phyloP scores from a whole-genome alignment of 2,888 invertebrate species.

The Epinotia brunnichana region DNA sequence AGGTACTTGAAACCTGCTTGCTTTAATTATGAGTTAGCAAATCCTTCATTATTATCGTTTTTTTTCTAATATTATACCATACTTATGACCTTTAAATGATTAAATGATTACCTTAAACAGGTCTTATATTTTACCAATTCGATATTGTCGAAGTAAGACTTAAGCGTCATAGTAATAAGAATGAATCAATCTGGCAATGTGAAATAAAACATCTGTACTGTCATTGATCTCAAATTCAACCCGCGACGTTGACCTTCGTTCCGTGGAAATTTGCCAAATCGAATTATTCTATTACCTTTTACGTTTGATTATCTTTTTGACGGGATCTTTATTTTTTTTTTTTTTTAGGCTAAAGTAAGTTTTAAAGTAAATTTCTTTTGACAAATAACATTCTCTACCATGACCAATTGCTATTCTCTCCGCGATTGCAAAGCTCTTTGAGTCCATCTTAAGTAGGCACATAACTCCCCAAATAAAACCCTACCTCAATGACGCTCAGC shows the following conservation, averaged over 20 bases:
- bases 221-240: constrained; percentile 52
- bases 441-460: too few species aligned
- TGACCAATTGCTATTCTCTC: too few species aligned
- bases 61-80: too few species aligned
- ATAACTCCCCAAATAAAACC: too few species aligned
- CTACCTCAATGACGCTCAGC: too few species aligned
- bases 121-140: neutral
- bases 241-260: constrained; percentile 49
- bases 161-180: neutral
- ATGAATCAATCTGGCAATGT: neutral
- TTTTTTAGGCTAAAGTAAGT: constrained; percentile 5
- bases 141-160: neutral
- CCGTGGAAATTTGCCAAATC: constrained; percentile 44
- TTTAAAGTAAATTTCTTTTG: constrained; percentile 6
- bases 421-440: too few species aligned
- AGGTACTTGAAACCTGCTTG: too few species aligned
- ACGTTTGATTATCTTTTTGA: constrained; percentile 45
- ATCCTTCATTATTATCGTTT: too few species aligned
- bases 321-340: constrained; percentile 36
- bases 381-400: too few species aligned
- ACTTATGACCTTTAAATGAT: too few species aligned
- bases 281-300: constrained; percentile 39
- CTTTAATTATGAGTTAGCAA: too few species aligned
- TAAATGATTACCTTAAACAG: neutral
- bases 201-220: constrained; percentile 3